Conservation (phyloP, 2,113 vertebrate species). For the Stictonetta naevosa region DNA sequence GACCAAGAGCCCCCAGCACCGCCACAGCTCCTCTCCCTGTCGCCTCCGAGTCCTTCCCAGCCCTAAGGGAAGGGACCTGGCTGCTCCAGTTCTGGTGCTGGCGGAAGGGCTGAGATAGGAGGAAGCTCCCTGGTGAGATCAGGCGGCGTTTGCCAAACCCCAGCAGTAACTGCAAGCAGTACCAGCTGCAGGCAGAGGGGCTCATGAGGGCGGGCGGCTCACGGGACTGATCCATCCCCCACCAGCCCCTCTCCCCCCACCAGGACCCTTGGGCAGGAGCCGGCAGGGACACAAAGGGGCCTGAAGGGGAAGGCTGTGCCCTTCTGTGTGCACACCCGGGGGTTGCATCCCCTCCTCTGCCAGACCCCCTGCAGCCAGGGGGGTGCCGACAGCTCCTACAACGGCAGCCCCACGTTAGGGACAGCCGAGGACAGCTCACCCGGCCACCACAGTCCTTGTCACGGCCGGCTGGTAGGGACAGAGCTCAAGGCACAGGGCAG, state of each 20-base stretch:
- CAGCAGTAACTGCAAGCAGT: not conserved
- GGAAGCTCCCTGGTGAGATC: not conserved
- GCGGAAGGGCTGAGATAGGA: fast-evolving
- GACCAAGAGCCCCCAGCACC: not conserved
- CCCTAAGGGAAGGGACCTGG: not conserved
- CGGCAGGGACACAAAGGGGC: not conserved
- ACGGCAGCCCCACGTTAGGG: fast-evolving
- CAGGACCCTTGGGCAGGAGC: not conserved
- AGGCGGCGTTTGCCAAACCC: fast-evolving
- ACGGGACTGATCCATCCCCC: not conserved
- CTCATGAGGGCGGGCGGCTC: not conserved
- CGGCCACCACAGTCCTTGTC: not conserved
- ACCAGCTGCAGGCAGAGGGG: not conserved
- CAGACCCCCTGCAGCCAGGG: too few relatives aligned
- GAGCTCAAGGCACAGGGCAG: not conserved
- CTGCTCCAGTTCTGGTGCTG: not conserved
- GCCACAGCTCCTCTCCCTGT: not conserved
- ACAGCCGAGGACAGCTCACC: not conserved
- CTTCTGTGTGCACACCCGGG: not conserved
- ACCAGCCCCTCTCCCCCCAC: not conserved
- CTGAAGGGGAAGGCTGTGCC: not conserved
- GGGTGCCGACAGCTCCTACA: not conserved
- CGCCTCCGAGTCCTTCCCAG: not conserved
- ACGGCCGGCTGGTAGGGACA: fast-evolving
- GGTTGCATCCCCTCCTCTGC: not conserved